Evolutionary conservation across 2,888 invertebrate genomes (phyloP), one percentile per base, ranked within the genome.

Genomic region (Trichogramma dendrolimi): DNA sequence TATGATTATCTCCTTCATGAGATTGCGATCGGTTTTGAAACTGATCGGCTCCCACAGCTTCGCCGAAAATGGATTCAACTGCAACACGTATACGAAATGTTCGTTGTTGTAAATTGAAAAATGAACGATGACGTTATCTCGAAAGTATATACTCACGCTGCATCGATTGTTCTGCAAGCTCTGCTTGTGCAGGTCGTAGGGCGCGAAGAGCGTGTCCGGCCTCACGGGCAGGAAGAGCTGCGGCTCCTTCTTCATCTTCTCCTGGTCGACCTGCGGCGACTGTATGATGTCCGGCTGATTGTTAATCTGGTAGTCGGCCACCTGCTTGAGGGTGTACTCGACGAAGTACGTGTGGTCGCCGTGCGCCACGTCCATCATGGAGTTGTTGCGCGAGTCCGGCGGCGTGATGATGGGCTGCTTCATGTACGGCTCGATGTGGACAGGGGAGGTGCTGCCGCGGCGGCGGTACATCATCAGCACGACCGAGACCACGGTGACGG

Each of bases 261-360:
- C 79, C 64, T 76, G 76, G 62, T 77, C 79, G 68, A 70, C 61
- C 79, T 81, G 79, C 2, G 90, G 90, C 62, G 91, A 89, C 78
- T 88, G 92, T 68, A 92, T 83, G 72, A 92, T 92, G 77, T 92
- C 90, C 27, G 90, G 90, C 70, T 90, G 89, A 70, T 78, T 79
- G 71, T 76, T 77, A 58, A 79, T 74, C 49, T 77, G 74, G 60
- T 79, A 79, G 67, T 79, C 79, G 62, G 75, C 71, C 65, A 75
- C 78, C 67, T 75, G 78, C 92, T 66, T 66, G 67, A 92, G 83
- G 8, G 92, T 92, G 71, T 92, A 92, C 8, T 92, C 91, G 27
- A 92, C 92, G 48, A 92, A 92, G 73, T 92, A 91, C 68, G 91
- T 84, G 71, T 91, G 86, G 70, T 92, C 91, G 57, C 90, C 91